These are phyloP conservation scores for Lamproptera curius DNA, from an alignment of 2,888 invertebrate species.

Conservation along the genomic window DNA sequence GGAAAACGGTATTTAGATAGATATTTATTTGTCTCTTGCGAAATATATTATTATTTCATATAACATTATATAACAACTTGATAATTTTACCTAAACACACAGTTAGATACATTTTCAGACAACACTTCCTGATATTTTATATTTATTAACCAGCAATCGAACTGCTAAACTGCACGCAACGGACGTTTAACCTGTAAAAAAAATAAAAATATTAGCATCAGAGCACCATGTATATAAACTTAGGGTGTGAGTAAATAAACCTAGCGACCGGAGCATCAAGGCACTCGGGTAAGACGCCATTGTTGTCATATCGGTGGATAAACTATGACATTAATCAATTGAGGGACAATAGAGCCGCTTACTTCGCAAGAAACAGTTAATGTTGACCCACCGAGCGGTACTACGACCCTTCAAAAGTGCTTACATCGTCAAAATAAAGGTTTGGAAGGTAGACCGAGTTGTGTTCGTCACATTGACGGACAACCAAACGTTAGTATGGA, in stretches of 20 bases:
- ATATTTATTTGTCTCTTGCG: too few species aligned
- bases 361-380: conserved; percentile 49
- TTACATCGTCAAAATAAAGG: conserved; percentile 10
- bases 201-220: conserved; percentile 27
- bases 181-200: conserved; percentile 37
- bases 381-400: conserved; percentile 34
- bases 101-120: too few species aligned
- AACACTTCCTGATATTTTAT: too few species aligned
- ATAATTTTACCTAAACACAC: too few species aligned
- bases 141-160: too few species aligned
- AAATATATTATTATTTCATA: too few species aligned
- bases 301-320: conserved; percentile 75
- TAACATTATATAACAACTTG: too few species aligned
- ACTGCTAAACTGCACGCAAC: not conserved
- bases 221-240: conserved; percentile 55
- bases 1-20: too few species aligned
- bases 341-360: conserved; percentile 64
- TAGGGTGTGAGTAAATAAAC: conserved; percentile 57
- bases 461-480: conserved; percentile 37
- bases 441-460: conserved; percentile 31
- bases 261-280: conserved; percentile 62
- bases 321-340: conserved; percentile 73
- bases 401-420: conserved; percentile 12
- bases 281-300: conserved; percentile 67
- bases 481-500: too few species aligned